Conservation (phyloP, 2,888 invertebrate genomes). For the Baronia brevicornis region DNA sequence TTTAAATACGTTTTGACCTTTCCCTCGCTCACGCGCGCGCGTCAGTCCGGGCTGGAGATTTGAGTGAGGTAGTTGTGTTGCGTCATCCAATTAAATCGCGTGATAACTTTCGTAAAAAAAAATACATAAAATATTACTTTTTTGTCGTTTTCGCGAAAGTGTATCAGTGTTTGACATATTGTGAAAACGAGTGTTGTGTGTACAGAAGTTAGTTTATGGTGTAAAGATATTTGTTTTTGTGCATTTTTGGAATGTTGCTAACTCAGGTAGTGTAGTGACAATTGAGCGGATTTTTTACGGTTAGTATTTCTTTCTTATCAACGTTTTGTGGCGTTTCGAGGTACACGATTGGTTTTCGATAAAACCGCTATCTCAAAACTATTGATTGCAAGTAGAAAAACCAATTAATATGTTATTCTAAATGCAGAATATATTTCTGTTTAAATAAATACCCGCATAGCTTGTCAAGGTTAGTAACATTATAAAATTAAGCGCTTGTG, state of each 20-base stretch:
- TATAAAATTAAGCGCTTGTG: too few species aligned
- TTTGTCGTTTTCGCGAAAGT: slow-evolving; percentile 43
- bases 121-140: slow-evolving; percentile 47
- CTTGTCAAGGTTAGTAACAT: slow-evolving; percentile 11
- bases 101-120: slow-evolving; percentile 61
- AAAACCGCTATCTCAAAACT: slow-evolving; percentile 11
- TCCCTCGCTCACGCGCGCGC: slow-evolving; percentile 47
- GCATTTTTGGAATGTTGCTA: slow-evolving; percentile 57
- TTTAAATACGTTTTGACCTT: slow-evolving; percentile 39
- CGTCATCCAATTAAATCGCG: slow-evolving; percentile 28
- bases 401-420: slow-evolving; percentile 3
- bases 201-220: slow-evolving; percentile 25
- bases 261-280: slow-evolving; percentile 37
- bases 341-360: slow-evolving; percentile 34
- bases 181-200: slow-evolving; percentile 36
- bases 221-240: slow-evolving; percentile 28
- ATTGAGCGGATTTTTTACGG: slow-evolving; percentile 49
- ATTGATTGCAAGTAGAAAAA: slow-evolving; percentile 11
- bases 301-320: slow-evolving; percentile 50
- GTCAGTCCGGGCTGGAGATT: slow-evolving; percentile 44
- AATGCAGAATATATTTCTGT: background rate
- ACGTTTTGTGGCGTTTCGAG: slow-evolving; percentile 25
- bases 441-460: slow-evolving; percentile 14
- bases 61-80: slow-evolving; percentile 28
- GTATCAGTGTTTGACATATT: slow-evolving; percentile 35